Evolutionary conservation across 2,797 vertebrate species (phyloP).

Genomic region (Schizopygopsis pylzovi): DNA sequence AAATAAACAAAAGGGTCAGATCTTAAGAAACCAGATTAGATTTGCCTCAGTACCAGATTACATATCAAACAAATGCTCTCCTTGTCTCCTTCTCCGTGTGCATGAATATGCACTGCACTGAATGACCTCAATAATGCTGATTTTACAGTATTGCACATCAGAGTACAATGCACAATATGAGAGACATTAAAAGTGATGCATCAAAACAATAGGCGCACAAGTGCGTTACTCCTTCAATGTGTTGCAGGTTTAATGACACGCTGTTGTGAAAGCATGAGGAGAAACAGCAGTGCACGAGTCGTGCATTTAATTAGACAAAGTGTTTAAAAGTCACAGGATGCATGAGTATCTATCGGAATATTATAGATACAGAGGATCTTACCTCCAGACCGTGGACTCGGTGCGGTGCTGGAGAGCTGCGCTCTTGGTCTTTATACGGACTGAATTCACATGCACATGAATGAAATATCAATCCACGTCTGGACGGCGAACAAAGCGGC

Average conservation of each 20-base stretch:
- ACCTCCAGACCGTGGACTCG: constrained; percentile 17
- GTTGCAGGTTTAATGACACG: not conserved
- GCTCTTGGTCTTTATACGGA: not conserved
- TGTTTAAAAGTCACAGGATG: constrained; percentile 31
- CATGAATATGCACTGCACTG: not conserved
- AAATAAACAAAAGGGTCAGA: not conserved
- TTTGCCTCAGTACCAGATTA: not conserved
- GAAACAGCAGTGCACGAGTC: constrained; percentile 17
- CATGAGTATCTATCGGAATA: not conserved
- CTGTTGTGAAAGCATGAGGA: not conserved
- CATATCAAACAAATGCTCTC: not conserved
- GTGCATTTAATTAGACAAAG: constrained; percentile 29
- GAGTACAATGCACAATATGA: not conserved
- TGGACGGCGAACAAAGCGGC: constrained; percentile 46
- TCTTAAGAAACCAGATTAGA: not conserved
- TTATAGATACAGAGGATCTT: not conserved
- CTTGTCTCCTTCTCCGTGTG: not conserved
- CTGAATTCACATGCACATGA: constrained; percentile 36
- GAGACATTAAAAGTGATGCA: not conserved
- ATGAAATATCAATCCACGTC: constrained; percentile 35
- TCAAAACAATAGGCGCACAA: not conserved
- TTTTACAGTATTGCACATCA: not conserved
- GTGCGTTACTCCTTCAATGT: not conserved
- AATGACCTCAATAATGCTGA: not conserved
- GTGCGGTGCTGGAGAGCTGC: not conserved